phyloP scores from a whole-genome alignment of 2,113 vertebrate species.

The Salvelinus namaycush region DNA sequence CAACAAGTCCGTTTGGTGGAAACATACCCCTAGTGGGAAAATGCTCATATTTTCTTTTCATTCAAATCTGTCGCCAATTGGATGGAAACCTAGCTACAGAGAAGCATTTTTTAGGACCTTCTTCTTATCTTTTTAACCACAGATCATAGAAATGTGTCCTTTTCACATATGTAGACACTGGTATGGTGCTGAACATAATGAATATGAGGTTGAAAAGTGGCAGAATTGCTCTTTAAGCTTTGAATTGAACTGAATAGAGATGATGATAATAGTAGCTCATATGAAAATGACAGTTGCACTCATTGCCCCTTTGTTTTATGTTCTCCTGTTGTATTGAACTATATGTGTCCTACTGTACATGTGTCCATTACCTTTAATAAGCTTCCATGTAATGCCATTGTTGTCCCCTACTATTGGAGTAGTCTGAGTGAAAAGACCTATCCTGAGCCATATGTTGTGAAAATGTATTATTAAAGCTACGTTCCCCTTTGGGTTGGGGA shows the following conservation, averaged over 20 bases:
- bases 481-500: not conserved
- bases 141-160: too few relatives aligned
- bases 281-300: not conserved
- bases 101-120: too few relatives aligned
- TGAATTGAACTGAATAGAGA: not conserved
- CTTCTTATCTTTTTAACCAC: too few relatives aligned
- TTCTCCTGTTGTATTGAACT: not conserved
- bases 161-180: too few relatives aligned
- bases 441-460: conserved; percentile 21
- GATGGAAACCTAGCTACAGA: too few relatives aligned
- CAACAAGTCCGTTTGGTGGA: too few relatives aligned
- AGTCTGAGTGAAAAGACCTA: not conserved
- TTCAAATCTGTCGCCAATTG: too few relatives aligned
- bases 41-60: too few relatives aligned
- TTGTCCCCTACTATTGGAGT: not conserved
- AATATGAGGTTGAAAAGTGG: too few relatives aligned
- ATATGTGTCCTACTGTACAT: not conserved
- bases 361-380: conserved; percentile 19
- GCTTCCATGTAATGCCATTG: not conserved
- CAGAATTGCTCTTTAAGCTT: too few relatives aligned
- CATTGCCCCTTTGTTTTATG: conserved; percentile 6
- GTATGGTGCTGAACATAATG: too few relatives aligned
- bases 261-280: not conserved
- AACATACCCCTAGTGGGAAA: too few relatives aligned
- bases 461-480: not conserved